A percentile compares a stretch with the other conserved stretches of the same genome.
Conservation (phyloP, 2,888 invertebrate genomes). For the Pristionchus japonicus region DNA sequence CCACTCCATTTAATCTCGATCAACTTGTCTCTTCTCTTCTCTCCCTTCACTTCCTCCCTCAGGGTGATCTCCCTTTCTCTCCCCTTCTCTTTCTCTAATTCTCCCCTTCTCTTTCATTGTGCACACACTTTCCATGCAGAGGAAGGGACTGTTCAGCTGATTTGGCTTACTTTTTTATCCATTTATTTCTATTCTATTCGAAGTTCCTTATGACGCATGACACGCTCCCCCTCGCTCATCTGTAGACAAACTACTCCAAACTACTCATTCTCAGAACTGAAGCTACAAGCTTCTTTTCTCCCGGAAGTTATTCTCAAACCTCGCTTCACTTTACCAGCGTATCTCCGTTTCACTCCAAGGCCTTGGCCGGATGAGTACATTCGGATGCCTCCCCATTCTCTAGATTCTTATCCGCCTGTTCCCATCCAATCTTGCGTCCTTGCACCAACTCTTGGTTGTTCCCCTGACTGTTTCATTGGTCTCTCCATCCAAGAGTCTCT, state of each 20-base stretch:
- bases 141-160: neutral
- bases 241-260: neutral
- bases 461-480: neutral
- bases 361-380: too few relatives aligned
- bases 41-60: neutral
- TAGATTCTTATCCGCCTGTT: too few relatives aligned
- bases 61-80: neutral
- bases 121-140: neutral
- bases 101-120: neutral
- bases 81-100: conserved; percentile 7
- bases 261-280: neutral
- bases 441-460: neutral
- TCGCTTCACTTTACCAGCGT: neutral
- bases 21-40: neutral
- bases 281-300: neutral
- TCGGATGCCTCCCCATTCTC: too few relatives aligned
- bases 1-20: neutral
- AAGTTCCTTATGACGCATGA: neutral
- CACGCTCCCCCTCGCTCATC: neutral
- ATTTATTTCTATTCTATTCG: neutral
- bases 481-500: neutral
- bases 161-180: neutral
- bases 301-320: neutral
- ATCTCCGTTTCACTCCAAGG: neutral
- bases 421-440: too few relatives aligned